Evolutionary conservation across 2,113 vertebrate species (phyloP).

Genomic region (Otis tarda): DNA sequence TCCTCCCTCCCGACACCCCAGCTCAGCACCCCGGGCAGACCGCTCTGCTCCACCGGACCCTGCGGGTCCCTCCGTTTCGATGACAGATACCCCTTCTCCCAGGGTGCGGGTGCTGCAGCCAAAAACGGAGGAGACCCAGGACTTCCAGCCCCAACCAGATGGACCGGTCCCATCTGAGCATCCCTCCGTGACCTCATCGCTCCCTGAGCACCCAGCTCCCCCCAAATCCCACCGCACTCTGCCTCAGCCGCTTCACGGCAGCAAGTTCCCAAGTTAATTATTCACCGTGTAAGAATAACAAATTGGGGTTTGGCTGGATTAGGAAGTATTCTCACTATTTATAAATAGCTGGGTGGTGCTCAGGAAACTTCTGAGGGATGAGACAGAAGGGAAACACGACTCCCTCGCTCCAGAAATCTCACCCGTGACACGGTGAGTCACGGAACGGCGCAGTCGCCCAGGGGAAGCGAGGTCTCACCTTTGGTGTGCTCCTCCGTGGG

Average conservation of each 20-base stretch:
- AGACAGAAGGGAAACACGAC: slow-evolving; percentile 39
- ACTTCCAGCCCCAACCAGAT: neutral
- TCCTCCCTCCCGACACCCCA: neutral
- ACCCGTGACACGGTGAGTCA: neutral
- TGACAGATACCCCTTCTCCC: neutral
- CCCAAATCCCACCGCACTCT: neutral
- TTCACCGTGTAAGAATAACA: neutral
- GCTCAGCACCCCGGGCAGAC: neutral
- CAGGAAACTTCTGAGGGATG: slow-evolving; percentile 28
- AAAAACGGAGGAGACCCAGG: accelerated
- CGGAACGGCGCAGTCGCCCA: accelerated
- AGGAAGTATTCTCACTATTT: neutral
- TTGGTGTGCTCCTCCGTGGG: slow-evolving; percentile 80
- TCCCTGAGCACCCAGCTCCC: neutral
- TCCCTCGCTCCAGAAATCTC: neutral
- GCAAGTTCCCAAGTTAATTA: neutral
- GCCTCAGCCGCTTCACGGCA: neutral
- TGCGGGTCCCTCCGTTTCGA: accelerated
- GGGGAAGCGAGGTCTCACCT: slow-evolving; percentile 68
- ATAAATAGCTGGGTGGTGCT: slow-evolving; percentile 56
- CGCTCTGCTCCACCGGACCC: neutral
- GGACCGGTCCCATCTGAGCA: neutral
- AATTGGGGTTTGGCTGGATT: neutral
- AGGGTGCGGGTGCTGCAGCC: neutral
- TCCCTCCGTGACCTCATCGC: neutral